Conservation (phyloP, 2,113 vertebrate genomes). For the Scalopus aquaticus region DNA sequence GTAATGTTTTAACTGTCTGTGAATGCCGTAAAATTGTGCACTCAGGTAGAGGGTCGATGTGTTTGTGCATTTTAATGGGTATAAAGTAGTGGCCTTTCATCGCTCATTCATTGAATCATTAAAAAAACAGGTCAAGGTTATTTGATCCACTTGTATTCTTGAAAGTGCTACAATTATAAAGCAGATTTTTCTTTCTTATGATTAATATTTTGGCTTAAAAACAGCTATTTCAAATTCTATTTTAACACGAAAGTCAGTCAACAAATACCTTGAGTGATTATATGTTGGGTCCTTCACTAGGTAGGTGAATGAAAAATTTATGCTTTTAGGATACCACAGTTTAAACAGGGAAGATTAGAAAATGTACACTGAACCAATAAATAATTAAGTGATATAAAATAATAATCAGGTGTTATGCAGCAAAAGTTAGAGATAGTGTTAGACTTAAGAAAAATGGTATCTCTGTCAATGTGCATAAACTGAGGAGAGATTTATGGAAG, state of each 20-base stretch:
- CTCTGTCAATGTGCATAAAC: background rate
- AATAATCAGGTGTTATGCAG: background rate
- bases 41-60: background rate
- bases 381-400: background rate
- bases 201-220: constrained; percentile 13
- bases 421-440: no score
- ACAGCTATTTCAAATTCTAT: background rate
- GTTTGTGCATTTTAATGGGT: background rate
- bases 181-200: background rate
- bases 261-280: background rate
- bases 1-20: background rate
- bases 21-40: background rate
- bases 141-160: background rate
- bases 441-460: background rate
- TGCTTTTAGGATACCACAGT: background rate
- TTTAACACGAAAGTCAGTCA: background rate
- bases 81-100: background rate
- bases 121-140: background rate
- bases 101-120: background rate
- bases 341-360: background rate
- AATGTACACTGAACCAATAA: background rate
- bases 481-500: background rate
- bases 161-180: background rate
- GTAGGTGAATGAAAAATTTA: background rate
- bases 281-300: background rate